Evolutionary conservation across 2,888 invertebrate species (phyloP), one percentile per base, ranked within the genome.

Genomic region (Polydrusus pterygomalis): DNA sequence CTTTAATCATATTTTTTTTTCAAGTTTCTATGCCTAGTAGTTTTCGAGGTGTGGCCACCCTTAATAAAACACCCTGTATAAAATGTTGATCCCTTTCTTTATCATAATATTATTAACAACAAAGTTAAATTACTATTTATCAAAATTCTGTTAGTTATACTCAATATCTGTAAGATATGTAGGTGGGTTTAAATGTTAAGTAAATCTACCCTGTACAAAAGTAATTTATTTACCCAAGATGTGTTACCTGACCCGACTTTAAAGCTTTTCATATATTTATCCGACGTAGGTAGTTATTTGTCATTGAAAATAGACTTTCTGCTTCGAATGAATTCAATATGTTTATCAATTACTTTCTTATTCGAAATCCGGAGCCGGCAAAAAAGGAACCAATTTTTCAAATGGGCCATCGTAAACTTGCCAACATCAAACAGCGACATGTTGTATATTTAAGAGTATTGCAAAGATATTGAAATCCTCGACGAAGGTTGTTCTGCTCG

Each of bases 391-490:
- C 73, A 68, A 74, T 74, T 74, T 74, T 74, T 74, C 73, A 68
- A 67, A 65, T 62, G 60, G 62, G 58, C 58, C 34, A 49, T 62
- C 70, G 70, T 62, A 60, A 70, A 70, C 70, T 62, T 62, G 62
- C 64, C 51, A 63, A 73, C 72, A 73, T 73, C 72, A 73, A 73
- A 73, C 72, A 64, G 67, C 72, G 72, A 73, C 72, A 73, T 67
- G 56, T 56, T 73, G 72, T 73, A 74, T 67, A 74, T 74, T 74
- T 74, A 74, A 68, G 67, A 49, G 60, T 51, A 60, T 60, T 58
- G 74, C 74, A 70, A 70, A 70, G 74, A 75, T 75, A 75, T 75
- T 75, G 75, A 75, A 75, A 75, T 75, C 65, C 38, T 38, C 75
- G 17, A 49, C 45, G 60, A 58, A 43, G 47, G 70, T 58, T 51